Evolutionary conservation across 2,113 vertebrate species (phyloP), one percentile per base, ranked within the genome.

Genomic region (Phasianus colchicus): DNA sequence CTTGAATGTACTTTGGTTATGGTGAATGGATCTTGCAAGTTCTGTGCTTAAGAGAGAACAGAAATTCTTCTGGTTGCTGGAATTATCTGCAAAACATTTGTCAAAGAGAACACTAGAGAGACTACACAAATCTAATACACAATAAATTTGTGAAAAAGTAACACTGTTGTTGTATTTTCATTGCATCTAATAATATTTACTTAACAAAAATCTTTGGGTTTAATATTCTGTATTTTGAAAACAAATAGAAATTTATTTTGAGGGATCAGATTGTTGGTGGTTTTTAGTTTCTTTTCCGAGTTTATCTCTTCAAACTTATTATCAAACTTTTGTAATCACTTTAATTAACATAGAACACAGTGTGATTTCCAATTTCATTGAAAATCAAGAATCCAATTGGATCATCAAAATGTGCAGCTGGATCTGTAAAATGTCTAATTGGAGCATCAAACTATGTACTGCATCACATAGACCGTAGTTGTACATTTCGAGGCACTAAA

Each of bases 331-430:
- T 60, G 42, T 67, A 72, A 71, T 91, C 21, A 21, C 6, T 80
- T 87, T 73, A 93, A 90, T 89, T 92, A 88, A 75, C 74, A 69
- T 4, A 61, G 64, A 83, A 61, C 34, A 74, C 8, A 52, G 12
- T 36, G 32, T 67, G 64, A 71, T 22, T 89, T 82, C 14, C 29
- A 87, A 40, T 88, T 92, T 89, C 80, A 67, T 13, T 71, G 75
- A 83, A 89, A 88, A 89, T 60, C 36, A 73, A 30, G 65, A 93
- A 83, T 85, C 66, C 64, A 92, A 92, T 70, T 90, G 76, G 32
- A 84, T 88, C 66, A 84, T 45, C 22, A 73, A 83, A 94, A 7
- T 21, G 32, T 93, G 85, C 95, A 95, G 84, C 95, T 96, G 93
- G 77, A 84, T 92, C 42, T 1, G 3, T 91, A 92, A 96, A 96